Conservation (phyloP, 2,113 vertebrate genomes). For the Oxygymnocypris stewartii region DNA sequence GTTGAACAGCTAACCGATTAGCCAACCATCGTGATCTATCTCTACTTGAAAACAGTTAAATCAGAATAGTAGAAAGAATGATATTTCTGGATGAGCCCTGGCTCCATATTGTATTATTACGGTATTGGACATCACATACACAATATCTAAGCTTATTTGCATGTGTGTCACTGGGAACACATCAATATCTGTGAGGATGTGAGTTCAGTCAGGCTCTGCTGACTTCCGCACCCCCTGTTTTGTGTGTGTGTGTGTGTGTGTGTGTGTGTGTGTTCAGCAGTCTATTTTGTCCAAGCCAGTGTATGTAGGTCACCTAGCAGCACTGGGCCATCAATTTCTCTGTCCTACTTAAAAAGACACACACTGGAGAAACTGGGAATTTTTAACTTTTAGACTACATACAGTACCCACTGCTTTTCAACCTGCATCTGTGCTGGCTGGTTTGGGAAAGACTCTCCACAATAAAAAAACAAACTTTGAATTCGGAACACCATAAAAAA, state of each 20-base stretch:
- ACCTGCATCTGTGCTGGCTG: conserved; percentile 17
- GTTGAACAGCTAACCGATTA: background rate
- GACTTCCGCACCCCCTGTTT: conserved; percentile 48
- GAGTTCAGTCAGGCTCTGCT: conserved; percentile 39
- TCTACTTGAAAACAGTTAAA: background rate
- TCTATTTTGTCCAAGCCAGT: conserved; percentile 61
- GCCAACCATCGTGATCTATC: background rate
- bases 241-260: no score
- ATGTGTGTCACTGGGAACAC: conserved; percentile 41
- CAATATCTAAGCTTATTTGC: conserved; percentile 19
- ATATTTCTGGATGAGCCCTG: background rate
- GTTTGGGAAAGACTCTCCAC: background rate
- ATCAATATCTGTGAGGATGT: conserved; percentile 40
- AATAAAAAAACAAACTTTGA: conserved; percentile 26
- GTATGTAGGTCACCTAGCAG: conserved; percentile 69
- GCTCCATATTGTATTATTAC: background rate
- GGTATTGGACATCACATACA: background rate
- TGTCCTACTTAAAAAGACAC: conserved; percentile 68
- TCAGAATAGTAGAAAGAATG: background rate
- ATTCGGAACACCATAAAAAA: conserved; percentile 9
- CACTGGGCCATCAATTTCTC: conserved; percentile 66
- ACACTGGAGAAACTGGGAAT: conserved; percentile 59
- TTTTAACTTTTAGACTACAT: conserved; percentile 52
- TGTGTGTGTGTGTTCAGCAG: conserved; percentile 54
- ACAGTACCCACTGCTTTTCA: conserved; percentile 38